phyloP scores from a whole-genome alignment of 2,888 invertebrate genomes.

The Clitarchus hookeri region DNA sequence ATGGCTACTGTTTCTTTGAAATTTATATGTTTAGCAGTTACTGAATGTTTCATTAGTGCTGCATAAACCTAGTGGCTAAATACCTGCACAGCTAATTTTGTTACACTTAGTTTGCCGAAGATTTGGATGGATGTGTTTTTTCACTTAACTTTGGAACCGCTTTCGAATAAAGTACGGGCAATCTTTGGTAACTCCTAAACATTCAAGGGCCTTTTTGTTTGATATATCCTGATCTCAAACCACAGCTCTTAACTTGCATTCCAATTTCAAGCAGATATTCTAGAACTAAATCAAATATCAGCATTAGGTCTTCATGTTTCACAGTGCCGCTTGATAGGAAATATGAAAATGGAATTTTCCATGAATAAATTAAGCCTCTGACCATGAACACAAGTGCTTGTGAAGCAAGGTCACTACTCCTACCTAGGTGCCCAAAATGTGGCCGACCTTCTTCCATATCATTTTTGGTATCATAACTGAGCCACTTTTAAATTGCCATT shows the following conservation, averaged over 20 bases:
- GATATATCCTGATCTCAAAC: conserved; percentile 44
- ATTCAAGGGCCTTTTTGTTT: conserved; percentile 41
- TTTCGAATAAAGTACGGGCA: conserved; percentile 39
- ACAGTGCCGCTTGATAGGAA: conserved; percentile 40
- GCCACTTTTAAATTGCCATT: conserved; percentile 44
- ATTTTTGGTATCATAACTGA: conserved; percentile 43
- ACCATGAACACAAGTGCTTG: conserved; percentile 46
- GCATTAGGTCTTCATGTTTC: conserved; percentile 30
- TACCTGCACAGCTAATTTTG: conserved; percentile 43
- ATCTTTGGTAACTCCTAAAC: conserved; percentile 42
- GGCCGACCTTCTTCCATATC: conserved; percentile 45
- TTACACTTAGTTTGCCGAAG: conserved; percentile 45
- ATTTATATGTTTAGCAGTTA: neutral
- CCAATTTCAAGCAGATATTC: conserved; percentile 37
- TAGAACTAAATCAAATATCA: conserved; percentile 39
- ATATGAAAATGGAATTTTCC: conserved; percentile 46
- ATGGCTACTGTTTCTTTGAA: conserved; percentile 33
- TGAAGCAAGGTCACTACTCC: conserved; percentile 40
- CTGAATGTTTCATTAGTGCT: conserved; percentile 28
- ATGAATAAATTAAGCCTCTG: conserved; percentile 42
- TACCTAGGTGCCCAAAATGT: conserved; percentile 43
- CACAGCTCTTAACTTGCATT: conserved; percentile 41
- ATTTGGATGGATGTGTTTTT: conserved; percentile 43
- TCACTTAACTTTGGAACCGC: conserved; percentile 45
- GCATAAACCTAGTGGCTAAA: conserved; percentile 45